phyloP scores from a whole-genome alignment of 2,113 vertebrate genomes.

The Oreochromis aureus region DNA sequence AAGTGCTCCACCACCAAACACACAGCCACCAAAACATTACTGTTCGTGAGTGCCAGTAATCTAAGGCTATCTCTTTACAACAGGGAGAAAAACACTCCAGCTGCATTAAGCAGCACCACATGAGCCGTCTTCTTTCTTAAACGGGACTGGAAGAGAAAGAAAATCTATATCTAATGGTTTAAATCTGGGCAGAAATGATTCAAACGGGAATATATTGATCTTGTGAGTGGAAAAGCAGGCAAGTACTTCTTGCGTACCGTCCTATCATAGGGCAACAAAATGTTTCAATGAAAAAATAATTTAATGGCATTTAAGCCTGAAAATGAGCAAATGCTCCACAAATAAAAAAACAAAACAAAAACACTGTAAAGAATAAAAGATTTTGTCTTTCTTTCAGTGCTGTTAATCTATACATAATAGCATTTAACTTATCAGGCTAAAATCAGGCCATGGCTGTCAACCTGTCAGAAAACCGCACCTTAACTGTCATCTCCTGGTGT shows the following conservation, averaged over 20 bases:
- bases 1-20: background rate
- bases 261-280: background rate
- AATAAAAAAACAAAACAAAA: background rate
- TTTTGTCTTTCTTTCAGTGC: background rate
- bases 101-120: background rate
- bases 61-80: background rate
- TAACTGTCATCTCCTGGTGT: background rate
- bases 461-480: slow-evolving; percentile 24
- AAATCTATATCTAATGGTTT: background rate
- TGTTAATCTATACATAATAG: background rate
- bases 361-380: background rate
- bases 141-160: background rate
- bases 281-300: background rate
- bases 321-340: rapidly evolving
- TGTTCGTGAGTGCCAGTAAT: background rate
- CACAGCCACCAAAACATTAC: background rate
- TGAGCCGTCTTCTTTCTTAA: background rate
- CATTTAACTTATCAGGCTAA: background rate
- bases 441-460: background rate
- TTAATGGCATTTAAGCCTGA: background rate
- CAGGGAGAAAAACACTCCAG: background rate
- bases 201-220: background rate
- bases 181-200: background rate
- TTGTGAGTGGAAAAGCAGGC: background rate
- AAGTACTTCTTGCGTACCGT: background rate